These are phyloP conservation scores for Mallotus villosus DNA, from an alignment of 2,797 vertebrate genomes.

Conservation along the genomic window DNA sequence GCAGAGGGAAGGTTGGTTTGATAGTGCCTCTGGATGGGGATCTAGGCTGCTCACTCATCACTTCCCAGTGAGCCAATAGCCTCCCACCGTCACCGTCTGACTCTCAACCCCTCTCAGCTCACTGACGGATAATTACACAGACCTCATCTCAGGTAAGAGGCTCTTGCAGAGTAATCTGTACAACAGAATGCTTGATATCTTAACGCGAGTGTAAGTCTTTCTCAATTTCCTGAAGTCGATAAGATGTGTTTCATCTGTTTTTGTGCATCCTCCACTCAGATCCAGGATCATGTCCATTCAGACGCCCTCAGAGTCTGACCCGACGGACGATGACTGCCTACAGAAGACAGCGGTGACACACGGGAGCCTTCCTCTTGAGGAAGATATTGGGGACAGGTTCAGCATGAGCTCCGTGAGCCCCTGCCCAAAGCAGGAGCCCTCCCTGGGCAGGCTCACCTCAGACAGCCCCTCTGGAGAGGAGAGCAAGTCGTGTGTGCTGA, in stretches of 20 bases:
- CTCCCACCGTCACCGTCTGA: neutral
- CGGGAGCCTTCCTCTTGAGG: neutral
- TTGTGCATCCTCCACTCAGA: neutral
- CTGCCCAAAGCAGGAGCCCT: slow-evolving; percentile 6
- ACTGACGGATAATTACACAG: slow-evolving; percentile 1
- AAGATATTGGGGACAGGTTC: slow-evolving; percentile 17
- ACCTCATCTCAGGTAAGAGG: slow-evolving; percentile 26
- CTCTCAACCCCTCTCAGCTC: neutral
- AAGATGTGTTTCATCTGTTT: neutral
- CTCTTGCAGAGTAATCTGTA: neutral
- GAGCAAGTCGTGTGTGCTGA: neutral
- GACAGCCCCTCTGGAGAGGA: slow-evolving; percentile 8
- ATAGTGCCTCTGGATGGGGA: slow-evolving; percentile 4
- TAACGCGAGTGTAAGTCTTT: neutral
- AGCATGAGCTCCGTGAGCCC: slow-evolving; percentile 31
- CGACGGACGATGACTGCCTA: slow-evolving; percentile 10
- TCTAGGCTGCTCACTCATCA: neutral
- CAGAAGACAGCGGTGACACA: neutral
- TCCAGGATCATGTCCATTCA: slow-evolving; percentile 22
- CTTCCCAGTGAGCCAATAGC: neutral
- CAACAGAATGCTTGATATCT: neutral
- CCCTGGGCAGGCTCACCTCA: neutral
- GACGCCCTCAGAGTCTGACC: slow-evolving; percentile 9
- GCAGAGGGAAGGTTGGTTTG: slow-evolving; percentile 18
- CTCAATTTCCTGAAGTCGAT: neutral